Evolutionary conservation across 2,888 invertebrate genomes (phyloP), one percentile per base, ranked within the genome.

Genomic region (Drosophila cognata): DNA sequence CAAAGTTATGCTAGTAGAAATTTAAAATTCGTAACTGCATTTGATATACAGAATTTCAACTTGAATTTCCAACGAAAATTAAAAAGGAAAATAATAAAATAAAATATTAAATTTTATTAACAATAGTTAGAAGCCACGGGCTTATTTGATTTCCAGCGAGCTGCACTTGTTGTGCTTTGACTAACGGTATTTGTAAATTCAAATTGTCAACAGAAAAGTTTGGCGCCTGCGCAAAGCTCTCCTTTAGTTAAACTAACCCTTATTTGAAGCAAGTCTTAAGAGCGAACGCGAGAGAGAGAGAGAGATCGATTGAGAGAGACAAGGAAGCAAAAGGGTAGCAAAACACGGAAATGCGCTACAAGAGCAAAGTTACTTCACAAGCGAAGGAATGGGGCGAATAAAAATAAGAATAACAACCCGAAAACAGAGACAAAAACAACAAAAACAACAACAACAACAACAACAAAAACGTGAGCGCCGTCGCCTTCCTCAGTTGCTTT

Each of bases 261-360:
- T 38, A 43, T 4, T 31, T 16, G 53, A 56, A 25, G 59, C 25
- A 55, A 28, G 38, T 33, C 29, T 29, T 46, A 18, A 36, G 78
- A 36, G 35, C 25, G 4, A 13, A 16, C 10, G 13, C 43, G 6
- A 13, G 63, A 46, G 59, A 55, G 63, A 36, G 68, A 35, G 69
- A 38, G 46, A 41, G 60, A 46, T 29, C 10, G 50, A 36, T 35
- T 53, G 61, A 38, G 21, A 51, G 66, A 38, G 71, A 71, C 60
- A 62, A 82, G 80, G 77, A 89, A 80, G 77, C 85, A 72, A 88
- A 90, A 84, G 87, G 80, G 88, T 90, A 82, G 83, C 84, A 73
- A 81, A 86, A 90, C 87, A 87, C 88, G 87, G 90, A 88, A 88
- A 81, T 87, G 85, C 71, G 86, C 78, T 72, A 72, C 79, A 68